A percentile compares a stretch with the other conserved stretches of the same genome.
These are phyloP conservation scores for Dryobates pubescens DNA, from an alignment of 2,797 vertebrate species.

Conservation along the genomic window DNA sequence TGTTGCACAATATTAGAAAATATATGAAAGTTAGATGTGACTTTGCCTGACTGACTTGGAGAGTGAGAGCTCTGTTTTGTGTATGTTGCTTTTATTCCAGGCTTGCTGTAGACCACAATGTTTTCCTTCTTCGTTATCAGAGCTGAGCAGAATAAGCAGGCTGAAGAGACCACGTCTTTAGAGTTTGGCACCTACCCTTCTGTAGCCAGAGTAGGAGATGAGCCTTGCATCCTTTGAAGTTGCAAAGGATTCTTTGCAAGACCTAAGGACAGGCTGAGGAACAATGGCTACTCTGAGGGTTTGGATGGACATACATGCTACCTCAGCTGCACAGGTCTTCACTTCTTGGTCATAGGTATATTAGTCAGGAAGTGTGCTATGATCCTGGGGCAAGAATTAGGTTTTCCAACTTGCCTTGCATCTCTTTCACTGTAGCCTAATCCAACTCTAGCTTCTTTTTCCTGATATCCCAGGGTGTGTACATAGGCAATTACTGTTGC, in stretches of 20 bases:
- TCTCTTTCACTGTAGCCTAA: not conserved
- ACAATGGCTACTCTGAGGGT: not conserved
- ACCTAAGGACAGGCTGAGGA: not conserved
- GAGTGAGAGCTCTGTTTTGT: not conserved
- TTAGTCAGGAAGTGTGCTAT: not conserved
- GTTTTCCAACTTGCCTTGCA: not conserved
- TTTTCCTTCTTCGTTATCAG: not conserved
- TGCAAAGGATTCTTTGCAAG: not conserved
- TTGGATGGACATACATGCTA: not conserved
- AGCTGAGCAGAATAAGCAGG: not conserved
- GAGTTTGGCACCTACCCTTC: not conserved
- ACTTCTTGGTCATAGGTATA: not conserved
- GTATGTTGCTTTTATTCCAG: not conserved
- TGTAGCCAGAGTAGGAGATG: not conserved
- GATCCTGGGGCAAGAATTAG: not conserved
- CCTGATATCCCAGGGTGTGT: not conserved
- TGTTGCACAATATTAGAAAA: not conserved
- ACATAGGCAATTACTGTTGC: not conserved
- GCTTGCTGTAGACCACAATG: not conserved
- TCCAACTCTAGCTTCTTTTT: not conserved
- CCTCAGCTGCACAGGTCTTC: not conserved
- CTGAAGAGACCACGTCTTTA: not conserved
- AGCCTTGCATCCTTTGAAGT: not conserved
- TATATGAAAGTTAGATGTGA: not conserved
- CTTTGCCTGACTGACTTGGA: not conserved